Evolutionary conservation across 1,140 invertebrate species (phyloP), one percentile per base, ranked within the genome.

Genomic region (Lutraria rhynchaena): DNA sequence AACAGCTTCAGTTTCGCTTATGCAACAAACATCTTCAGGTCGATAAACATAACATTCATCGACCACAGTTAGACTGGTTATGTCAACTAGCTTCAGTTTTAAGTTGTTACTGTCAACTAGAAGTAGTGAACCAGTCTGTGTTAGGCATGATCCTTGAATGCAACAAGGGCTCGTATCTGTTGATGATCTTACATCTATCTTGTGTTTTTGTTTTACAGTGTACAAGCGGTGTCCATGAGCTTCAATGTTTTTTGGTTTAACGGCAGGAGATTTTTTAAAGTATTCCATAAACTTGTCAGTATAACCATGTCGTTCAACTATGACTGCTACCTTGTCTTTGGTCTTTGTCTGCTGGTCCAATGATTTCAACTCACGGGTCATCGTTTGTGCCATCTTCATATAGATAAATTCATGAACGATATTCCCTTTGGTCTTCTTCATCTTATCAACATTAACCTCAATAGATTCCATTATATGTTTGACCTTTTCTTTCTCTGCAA

Each of bases 1-100:
- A 15, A 49, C 35, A 15, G 63, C 63, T 44, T 67, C 63, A 4
- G 27, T 0, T 7, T 46, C 37, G 29, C 44, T 24, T 22, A 22
- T 46, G 15, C 35, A 49, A 46, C 35, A 67, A 7, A 67, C 35
- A 29, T 13, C n/a, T 2, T 13, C 27, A 22, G 35, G 35, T n/a
- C n/a, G n/a, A n/a, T n/a, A n/a, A 31, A 70, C 29, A 35, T n/a
- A 31, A 29, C 67, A 70, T 27, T 51, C 29, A 19, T 19, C 27
- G 3, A 22, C 49, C 1, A 70, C 46, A 51, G 67, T 51, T 19
- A 49, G 19, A 22, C 3, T 53, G 1, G 1, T n/a, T 3, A 70
- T 70, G 19, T 70, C 33, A 31, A 22, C 33, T 15, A 41, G 44
- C 22, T 70, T 70, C 24, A 70, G 67, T 27, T 70, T 70, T 37